Evolutionary conservation across 2,113 vertebrate genomes (phyloP), one percentile per base, ranked within the genome.

Genomic region (Pseudolaguvia tuberculata): DNA sequence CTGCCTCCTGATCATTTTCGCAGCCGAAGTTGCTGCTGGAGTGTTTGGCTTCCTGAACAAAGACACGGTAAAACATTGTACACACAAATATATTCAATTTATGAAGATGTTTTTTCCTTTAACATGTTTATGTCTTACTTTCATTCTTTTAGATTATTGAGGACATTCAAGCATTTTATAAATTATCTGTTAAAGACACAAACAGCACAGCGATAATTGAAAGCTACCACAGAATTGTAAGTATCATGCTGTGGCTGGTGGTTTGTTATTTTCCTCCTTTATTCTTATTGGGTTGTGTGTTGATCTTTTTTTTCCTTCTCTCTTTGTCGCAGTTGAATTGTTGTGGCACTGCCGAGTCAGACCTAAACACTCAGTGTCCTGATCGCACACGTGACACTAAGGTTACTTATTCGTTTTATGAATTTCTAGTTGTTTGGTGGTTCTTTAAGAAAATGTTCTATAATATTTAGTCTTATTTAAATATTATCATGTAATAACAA

Each of bases 1-100:
- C 79, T 98, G 94, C 78, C 89, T 99, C 45, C 76, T 99, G 87
- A 93, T 98, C 86, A 97, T 99, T 89, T 98, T 99, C 86, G 95
- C 94, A 21, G 93, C 96, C 56, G 97, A 99, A 87, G 84, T 99
- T 75, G 94, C 96, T 42, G 94, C 95, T 72, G 96, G 96, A 52
- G 95, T 98, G 66, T 97, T 98, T 89, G 95, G 95, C 68, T 99
- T 98, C 85, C 78, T 98, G 73, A 97, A 94, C 88, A 99, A 96
- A 87, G 90, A 92, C 45, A 89, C 90, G 89, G 97, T 98, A 88
- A 82, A 3, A 45, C 27, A 4, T 35, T 21, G 5, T 4, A 12
- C 5, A 5, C 27, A 4, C n/a, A 2, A 3, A 10, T n/a, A 18
- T 21, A 14, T 17, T 10, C 21, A 3, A 14, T n/a, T 45, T 23